A percentile compares a stretch with the other conserved stretches of the same genome.
These are phyloP conservation scores for Himalopsyche phryganea DNA, from an alignment of 1,140 invertebrate species.

Conservation along the genomic window DNA sequence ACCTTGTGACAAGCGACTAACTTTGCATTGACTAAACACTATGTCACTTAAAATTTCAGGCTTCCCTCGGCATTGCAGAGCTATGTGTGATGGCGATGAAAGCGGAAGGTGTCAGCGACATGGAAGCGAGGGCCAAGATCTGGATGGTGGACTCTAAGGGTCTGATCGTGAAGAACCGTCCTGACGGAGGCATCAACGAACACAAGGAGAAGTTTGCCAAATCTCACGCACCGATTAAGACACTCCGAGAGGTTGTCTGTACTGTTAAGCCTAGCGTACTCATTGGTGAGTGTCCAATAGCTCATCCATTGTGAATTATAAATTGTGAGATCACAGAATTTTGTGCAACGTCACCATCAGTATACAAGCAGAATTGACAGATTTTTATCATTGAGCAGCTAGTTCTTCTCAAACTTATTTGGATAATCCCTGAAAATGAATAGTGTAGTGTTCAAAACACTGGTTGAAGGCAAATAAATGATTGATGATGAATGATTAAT, in stretches of 20 bases:
- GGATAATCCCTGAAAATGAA: no score
- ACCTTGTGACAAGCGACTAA: no score
- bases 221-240: slow-evolving; percentile 62
- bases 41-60: no score
- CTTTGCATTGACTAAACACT: no score
- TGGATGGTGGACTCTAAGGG: slow-evolving; percentile 69
- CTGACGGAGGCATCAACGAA: slow-evolving; percentile 67
- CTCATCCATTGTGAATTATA: background rate
- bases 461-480: no score
- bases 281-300: slow-evolving; percentile 79
- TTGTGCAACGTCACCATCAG: no score
- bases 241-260: slow-evolving; percentile 74
- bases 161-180: slow-evolving; percentile 73
- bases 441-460: no score
- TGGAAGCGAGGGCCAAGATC: slow-evolving; percentile 69
- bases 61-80: slow-evolving; percentile 82
- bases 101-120: slow-evolving; percentile 68
- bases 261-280: slow-evolving; percentile 77
- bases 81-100: slow-evolving; percentile 86
- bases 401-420: no score
- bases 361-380: no score
- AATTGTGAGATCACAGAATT: no score
- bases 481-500: no score
- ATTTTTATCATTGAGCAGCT: no score
- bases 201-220: slow-evolving; percentile 79